Percentiles rank a stretch among this genome's conserved stretches.
Evolutionary conservation across 2,888 invertebrate species (phyloP).

Genomic region (Meteorus colon): DNA sequence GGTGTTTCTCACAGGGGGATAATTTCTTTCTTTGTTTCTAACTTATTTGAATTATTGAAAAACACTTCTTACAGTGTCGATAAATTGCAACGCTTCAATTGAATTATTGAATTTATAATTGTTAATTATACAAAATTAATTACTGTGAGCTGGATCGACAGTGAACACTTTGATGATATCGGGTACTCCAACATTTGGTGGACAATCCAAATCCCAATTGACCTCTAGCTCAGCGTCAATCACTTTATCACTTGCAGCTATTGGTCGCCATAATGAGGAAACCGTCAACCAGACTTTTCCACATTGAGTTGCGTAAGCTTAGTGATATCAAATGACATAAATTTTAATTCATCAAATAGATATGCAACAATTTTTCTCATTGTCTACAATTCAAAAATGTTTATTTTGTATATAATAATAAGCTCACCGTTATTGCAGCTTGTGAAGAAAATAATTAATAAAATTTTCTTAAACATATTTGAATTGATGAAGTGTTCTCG

Average conservation of each 20-base stretch:
- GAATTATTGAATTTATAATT: not conserved
- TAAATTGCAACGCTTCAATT: not conserved
- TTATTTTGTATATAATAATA: not conserved
- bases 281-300: constrained; percentile 75
- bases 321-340: constrained; percentile 37
- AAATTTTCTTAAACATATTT: constrained; percentile 3
- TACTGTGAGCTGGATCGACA: constrained; percentile 65
- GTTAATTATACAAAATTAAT: constrained; percentile 21
- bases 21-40: not conserved
- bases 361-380: not conserved
- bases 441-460: constrained; percentile 51
- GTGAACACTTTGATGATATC: constrained; percentile 70
- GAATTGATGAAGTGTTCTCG: not conserved
- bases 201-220: constrained; percentile 75
- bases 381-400: not conserved
- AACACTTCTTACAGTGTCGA: not conserved
- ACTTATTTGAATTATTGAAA: too few species aligned
- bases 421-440: constrained; percentile 60
- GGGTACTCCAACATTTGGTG: constrained; percentile 57
- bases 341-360: constrained; percentile 19
- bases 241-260: constrained; percentile 62
- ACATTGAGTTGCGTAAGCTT: constrained; percentile 66
- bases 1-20: not conserved
- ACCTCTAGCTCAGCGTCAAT: constrained; percentile 75
- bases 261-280: constrained; percentile 72